Percentiles rank a stretch among this genome's conserved stretches.
Evolutionary conservation across 2,888 invertebrate species (phyloP).

Genomic region (Andrena camellia): DNA sequence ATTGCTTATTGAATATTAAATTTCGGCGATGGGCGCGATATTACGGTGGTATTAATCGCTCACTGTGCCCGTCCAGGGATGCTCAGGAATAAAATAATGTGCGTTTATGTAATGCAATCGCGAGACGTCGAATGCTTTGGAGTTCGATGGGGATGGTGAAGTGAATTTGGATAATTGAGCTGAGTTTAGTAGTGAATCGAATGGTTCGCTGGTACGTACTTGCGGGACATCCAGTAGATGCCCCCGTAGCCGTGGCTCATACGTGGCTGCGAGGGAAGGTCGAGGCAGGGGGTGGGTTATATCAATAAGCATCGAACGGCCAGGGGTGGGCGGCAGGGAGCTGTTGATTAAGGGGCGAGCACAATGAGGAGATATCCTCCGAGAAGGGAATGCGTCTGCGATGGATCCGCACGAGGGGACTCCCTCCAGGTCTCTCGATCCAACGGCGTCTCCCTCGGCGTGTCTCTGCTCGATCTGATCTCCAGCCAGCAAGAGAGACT

Average conservation of each 20-base stretch:
- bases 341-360: conserved; percentile 79
- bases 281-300: conserved; percentile 68
- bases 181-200: too few relatives aligned
- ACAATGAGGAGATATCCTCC: conserved; percentile 78
- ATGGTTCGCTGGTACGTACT: too few relatives aligned
- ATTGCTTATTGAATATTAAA: conserved; percentile 61
- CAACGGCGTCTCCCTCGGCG: conserved; percentile 22
- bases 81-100: background rate
- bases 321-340: conserved; percentile 74
- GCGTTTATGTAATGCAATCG: background rate
- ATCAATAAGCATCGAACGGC: conserved; percentile 81
- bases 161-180: too few relatives aligned
- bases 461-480: conserved; percentile 65
- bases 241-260: conserved; percentile 7
- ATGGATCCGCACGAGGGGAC: conserved; percentile 70
- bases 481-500: conserved; percentile 67
- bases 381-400: conserved; percentile 73
- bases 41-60: background rate
- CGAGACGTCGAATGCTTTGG: background rate
- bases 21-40: conserved; percentile 17
- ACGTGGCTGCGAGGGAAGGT: conserved; percentile 29
- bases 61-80: background rate
- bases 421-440: conserved; percentile 44
- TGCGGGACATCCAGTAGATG: conserved; percentile 20
- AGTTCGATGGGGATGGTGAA: background rate